These are phyloP conservation scores for Microcebus griseorufus DNA, from an alignment of 2,113 vertebrate species.

Conservation along the genomic window DNA sequence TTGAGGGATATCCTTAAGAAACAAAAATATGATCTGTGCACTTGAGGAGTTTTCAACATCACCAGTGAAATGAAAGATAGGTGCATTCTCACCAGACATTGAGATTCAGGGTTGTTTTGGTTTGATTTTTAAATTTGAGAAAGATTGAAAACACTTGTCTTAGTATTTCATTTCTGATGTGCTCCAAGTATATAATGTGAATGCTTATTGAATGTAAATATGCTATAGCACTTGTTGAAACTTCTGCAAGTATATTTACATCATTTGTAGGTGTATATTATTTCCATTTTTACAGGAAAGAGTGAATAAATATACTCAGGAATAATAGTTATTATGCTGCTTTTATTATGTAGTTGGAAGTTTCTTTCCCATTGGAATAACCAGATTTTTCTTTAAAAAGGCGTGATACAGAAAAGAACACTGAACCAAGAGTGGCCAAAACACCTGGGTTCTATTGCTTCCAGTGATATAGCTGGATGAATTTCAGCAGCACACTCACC, in stretches of 20 bases:
- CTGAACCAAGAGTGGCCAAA: background rate
- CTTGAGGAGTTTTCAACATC: slow-evolving; percentile 39
- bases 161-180: background rate
- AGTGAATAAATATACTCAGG: background rate
- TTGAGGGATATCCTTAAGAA: background rate
- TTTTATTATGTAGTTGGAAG: background rate
- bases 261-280: background rate
- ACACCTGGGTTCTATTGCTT: background rate
- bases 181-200: background rate
- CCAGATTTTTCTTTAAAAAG: background rate
- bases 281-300: slow-evolving; percentile 38
- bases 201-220: background rate
- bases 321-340: background rate
- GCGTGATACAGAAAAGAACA: background rate
- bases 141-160: slow-evolving; percentile 15
- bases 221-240: slow-evolving; percentile 1
- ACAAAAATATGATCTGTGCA: background rate
- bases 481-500: background rate
- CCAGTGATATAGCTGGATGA: background rate
- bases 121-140: slow-evolving; percentile 53
- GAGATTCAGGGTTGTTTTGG: slow-evolving; percentile 40
- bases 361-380: background rate
- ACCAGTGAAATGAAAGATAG: slow-evolving; percentile 32
- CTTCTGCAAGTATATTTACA: background rate
- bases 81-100: background rate